Conservation (phyloP, 2,888 invertebrate species). For the Leptinotarsa rubiginosa region DNA sequence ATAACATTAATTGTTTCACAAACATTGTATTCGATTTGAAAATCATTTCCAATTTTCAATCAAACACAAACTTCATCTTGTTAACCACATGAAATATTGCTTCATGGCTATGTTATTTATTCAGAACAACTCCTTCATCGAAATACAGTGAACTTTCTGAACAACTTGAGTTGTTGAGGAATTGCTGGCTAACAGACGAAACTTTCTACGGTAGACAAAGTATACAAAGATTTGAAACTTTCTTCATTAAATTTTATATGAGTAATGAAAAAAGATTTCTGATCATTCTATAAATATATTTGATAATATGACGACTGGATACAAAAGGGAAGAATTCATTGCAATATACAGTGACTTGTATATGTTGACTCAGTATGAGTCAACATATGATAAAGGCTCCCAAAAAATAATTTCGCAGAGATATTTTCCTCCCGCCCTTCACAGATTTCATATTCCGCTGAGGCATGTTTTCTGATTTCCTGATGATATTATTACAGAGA, state of each 20-base stretch:
- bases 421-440: no score
- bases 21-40: no score
- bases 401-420: no score
- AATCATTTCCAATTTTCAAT: no score
- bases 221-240: background rate
- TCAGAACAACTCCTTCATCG: constrained; percentile 38
- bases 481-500: no score
- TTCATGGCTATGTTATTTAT: constrained; percentile 37
- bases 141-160: constrained; percentile 30
- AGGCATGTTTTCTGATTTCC: no score
- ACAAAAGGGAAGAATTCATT: background rate
- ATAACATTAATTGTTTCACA: no score
- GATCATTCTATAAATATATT: constrained; percentile 1
- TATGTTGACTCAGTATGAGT: no score
- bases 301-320: background rate
- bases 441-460: no score
- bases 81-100: constrained; percentile 28
- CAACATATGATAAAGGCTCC: no score
- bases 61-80: constrained; percentile 29
- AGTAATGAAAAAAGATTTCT: background rate
- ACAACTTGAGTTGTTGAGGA: constrained; percentile 14
- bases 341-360: no score
- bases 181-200: background rate
- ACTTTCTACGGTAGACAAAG: background rate
- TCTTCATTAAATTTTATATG: constrained; percentile 14